Percentiles rank a stretch among this genome's conserved stretches.
These are phyloP conservation scores for Scaptomyza polygonia DNA, from an alignment of 2,888 invertebrate species.

Conservation along the genomic window DNA sequence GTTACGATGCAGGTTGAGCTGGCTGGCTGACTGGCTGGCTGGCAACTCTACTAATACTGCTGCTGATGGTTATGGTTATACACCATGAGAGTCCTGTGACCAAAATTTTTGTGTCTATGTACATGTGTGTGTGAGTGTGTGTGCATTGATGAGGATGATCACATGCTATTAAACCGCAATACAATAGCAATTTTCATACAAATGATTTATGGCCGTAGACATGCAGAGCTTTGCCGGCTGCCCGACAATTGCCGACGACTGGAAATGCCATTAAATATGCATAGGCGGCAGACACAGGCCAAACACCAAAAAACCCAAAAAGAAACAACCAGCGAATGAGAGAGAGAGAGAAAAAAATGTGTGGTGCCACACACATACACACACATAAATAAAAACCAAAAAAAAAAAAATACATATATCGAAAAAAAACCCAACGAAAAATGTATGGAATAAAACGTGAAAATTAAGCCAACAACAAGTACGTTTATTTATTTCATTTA, in stretches of 20 bases:
- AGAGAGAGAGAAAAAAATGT: too few relatives aligned
- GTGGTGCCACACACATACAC: too few relatives aligned
- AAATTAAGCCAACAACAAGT: constrained; percentile 36
- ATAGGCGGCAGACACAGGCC: constrained; percentile 7
- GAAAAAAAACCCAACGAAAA: constrained; percentile 1
- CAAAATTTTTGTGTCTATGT: constrained; percentile 10
- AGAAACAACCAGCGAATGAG: not conserved
- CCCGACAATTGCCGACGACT: constrained; percentile 56
- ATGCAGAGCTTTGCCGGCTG: constrained; percentile 41
- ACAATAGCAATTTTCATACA: constrained; percentile 78
- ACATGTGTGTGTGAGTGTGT: constrained; percentile 5
- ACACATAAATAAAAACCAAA: not conserved
- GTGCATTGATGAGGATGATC: constrained; percentile 58
- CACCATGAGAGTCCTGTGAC: constrained; percentile 54
- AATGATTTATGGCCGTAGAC: constrained; percentile 70
- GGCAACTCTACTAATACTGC: not conserved
- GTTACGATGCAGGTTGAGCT: constrained; percentile 57
- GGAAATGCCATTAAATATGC: constrained; percentile 51
- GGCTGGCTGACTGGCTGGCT: constrained; percentile 4
- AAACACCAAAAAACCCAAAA: not conserved
- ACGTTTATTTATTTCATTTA: constrained; percentile 24
- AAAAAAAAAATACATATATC: not conserved
- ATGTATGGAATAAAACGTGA: constrained; percentile 2
- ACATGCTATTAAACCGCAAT: constrained; percentile 78
- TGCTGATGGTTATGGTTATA: constrained; percentile 57